Evolutionary conservation across 2,797 vertebrate genomes (phyloP), one percentile per base, ranked within the genome.

Genomic region (Dendrocincla tyrannina): DNA sequence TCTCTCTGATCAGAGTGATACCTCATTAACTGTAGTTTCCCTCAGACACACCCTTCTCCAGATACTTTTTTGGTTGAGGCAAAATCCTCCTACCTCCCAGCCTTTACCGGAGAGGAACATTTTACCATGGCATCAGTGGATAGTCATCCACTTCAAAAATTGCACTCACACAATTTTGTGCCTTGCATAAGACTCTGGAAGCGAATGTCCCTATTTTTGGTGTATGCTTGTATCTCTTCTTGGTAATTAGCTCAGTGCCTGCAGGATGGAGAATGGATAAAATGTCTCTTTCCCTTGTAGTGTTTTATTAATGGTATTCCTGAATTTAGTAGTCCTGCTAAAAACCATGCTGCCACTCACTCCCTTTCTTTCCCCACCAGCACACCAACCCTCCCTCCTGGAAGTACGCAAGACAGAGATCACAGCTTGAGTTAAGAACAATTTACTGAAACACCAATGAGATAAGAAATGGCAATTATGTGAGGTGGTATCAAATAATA

Each of bases 51-150:
- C 22, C 13, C 13, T 44, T 76, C 20, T 20, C 28, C 11, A 35
- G 22, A n/a, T 9, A 22, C 47, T 13, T 6, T 2, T 67, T 76
- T 55, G 25, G 32, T 17, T 59, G 39, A 68, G 17, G 20, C 27
- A 58, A 52, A 41, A 49, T 32, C 2, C 49, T 56, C 41, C 33
- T 44, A 25, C 10, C 16, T 80, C 39, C 8, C 49, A 16, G 8
- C 15, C 55, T 69, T 7, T 64, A 15, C n/a, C 5, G 50, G 30
- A 10, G 28, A 32, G 27, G 0, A 1, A 15, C 14, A 14, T 47
- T 46, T 60, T 42, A 41, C 19, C 15, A 41, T 7, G 23, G 8
- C 39, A 17, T 44, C 33, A 10, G 13, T 27, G 23, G 25, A 39
- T 1, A 2, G 16, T 59, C 16, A 23, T 33, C 55, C 59, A 49